A percentile compares a stretch with the other conserved stretches of the same genome.
Conservation (phyloP, 2,113 vertebrate species). For the Piaya cayana region DNA sequence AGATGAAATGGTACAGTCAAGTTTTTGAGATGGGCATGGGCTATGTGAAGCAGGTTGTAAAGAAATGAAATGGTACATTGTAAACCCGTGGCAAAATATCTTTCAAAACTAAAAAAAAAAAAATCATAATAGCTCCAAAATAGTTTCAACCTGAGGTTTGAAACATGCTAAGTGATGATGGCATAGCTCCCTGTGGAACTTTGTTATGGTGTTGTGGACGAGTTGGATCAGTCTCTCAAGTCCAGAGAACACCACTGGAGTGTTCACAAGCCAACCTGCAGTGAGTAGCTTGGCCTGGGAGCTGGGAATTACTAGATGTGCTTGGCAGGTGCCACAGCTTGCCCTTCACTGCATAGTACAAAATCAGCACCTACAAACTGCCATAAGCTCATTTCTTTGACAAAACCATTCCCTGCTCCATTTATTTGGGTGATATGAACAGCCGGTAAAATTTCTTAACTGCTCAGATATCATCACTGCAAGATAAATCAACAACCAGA, state of each 20-base stretch:
- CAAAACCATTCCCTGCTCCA: neutral
- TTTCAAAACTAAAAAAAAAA: neutral
- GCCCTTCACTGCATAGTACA: accelerated
- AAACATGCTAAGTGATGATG: neutral
- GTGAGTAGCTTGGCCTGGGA: neutral
- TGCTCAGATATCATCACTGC: neutral
- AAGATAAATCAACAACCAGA: neutral
- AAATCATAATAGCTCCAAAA: neutral
- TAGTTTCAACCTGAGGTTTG: neutral
- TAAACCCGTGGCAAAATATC: neutral
- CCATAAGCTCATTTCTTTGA: neutral
- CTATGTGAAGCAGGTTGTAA: neutral
- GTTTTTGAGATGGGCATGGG: neutral
- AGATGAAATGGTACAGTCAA: neutral
- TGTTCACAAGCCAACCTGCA: neutral
- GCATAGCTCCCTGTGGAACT: neutral
- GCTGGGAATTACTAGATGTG: neutral
- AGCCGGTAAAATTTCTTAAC: neutral
- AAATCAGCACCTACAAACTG: neutral
- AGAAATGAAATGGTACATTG: neutral
- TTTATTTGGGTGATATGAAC: neutral
- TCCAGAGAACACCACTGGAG: neutral
- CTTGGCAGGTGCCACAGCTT: neutral
- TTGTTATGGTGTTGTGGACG: neutral
- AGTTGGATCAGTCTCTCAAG: neutral